Percentiles rank a stretch among this genome's conserved stretches.
phyloP scores from a whole-genome alignment of 1,140 invertebrate genomes.

The Adelges cooleyi region DNA sequence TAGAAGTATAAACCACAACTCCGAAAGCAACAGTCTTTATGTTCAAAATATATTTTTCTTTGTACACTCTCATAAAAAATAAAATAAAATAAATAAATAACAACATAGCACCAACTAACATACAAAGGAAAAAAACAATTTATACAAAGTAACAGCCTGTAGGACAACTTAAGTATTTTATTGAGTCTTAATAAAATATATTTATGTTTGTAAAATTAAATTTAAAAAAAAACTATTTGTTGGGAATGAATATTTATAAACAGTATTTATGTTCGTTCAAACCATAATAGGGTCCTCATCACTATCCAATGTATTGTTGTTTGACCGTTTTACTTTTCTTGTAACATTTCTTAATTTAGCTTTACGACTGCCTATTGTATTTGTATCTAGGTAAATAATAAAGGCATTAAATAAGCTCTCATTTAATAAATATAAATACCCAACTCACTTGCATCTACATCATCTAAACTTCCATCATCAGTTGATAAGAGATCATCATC shows the following conservation, averaged over 20 bases:
- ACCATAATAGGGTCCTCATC: constrained; percentile 39
- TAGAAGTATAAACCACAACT: constrained; percentile 24
- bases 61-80: constrained; percentile 4
- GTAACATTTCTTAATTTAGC: constrained; percentile 19
- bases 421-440: background rate
- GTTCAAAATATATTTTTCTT: background rate
- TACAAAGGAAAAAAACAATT: constrained; percentile 9
- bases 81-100: constrained; percentile 21
- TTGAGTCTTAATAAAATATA: constrained; percentile 17
- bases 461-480: constrained; percentile 49
- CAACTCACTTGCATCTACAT: constrained; percentile 36
- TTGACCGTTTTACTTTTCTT: constrained; percentile 20
- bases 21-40: constrained; percentile 20
- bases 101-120: constrained; percentile 25
- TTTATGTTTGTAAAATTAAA: too few species aligned
- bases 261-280: constrained; percentile 29
- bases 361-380: constrained; percentile 21
- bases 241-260: background rate
- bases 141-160: constrained; percentile 28
- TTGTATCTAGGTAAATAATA: background rate
- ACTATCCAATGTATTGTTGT: constrained; percentile 31
- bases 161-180: constrained; percentile 24
- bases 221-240: background rate
- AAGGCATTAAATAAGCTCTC: background rate
- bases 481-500: constrained; percentile 71